Evolutionary conservation across 2,113 vertebrate species (phyloP).

Genomic region (Rafetus swinhoei): DNA sequence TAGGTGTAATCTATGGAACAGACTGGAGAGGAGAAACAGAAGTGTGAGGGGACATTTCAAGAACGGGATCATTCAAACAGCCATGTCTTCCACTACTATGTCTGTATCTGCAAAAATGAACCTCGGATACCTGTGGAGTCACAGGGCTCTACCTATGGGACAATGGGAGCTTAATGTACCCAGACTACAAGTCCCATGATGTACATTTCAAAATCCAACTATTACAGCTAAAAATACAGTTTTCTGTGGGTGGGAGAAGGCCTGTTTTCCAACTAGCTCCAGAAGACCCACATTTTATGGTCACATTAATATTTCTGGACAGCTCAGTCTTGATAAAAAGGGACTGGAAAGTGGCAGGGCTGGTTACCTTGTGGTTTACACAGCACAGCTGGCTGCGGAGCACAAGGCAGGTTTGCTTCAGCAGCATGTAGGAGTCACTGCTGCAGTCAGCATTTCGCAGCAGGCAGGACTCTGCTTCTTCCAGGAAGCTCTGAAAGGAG

Average conservation of each 20-base stretch:
- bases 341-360: background rate
- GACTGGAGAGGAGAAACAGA: background rate
- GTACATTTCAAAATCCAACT: background rate
- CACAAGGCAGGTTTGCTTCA: constrained; percentile 76
- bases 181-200: background rate
- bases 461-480: constrained; percentile 79
- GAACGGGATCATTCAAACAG: background rate
- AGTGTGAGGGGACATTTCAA: background rate
- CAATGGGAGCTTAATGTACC: background rate
- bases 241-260: background rate
- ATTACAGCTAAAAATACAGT: background rate
- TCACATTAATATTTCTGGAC: background rate
- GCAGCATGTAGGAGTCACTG: constrained; percentile 68
- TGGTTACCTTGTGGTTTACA: constrained; percentile 73
- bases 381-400: constrained; percentile 84
- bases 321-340: background rate
- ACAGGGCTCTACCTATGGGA: background rate
- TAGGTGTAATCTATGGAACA: background rate
- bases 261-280: background rate
- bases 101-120: no score
- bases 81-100: background rate
- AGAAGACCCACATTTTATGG: background rate
- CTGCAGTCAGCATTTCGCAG: constrained; percentile 49
- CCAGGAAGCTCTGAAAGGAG: constrained; percentile 71
- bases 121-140: no score